These are phyloP conservation scores for Serilophus lunatus DNA, from an alignment of 2,113 vertebrate species.

Conservation along the genomic window DNA sequence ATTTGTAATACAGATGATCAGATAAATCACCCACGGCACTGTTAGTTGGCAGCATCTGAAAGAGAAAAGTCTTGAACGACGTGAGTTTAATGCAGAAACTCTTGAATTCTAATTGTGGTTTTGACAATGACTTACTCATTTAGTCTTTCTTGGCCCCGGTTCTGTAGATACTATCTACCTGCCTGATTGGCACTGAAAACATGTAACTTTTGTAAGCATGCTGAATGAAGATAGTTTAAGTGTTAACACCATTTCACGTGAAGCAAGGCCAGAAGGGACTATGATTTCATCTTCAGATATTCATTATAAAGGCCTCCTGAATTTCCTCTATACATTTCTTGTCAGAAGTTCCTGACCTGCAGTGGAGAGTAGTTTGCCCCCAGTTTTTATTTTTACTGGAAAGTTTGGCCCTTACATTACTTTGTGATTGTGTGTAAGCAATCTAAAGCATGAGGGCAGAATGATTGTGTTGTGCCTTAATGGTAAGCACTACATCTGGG, in stretches of 20 bases:
- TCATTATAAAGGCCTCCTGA: background rate
- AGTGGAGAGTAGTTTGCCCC: background rate
- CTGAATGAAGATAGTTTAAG: background rate
- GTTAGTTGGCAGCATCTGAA: constrained; percentile 33
- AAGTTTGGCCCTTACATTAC: background rate
- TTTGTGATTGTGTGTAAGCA: background rate
- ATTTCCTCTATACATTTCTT: background rate
- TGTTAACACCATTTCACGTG: rapidly evolving
- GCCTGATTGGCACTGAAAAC: background rate
- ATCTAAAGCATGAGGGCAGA: background rate
- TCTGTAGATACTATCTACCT: constrained; percentile 42
- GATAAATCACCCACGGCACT: constrained; percentile 24
- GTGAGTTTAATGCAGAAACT: background rate
- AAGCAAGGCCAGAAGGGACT: background rate
- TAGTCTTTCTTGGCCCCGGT: constrained; percentile 23
- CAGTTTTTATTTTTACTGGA: background rate
- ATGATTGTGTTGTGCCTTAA: background rate
- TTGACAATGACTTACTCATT: constrained; percentile 29
- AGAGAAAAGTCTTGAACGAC: background rate
- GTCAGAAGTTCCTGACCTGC: background rate
- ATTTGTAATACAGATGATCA: background rate
- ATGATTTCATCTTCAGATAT: background rate
- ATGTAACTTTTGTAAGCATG: background rate
- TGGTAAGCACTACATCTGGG: background rate
- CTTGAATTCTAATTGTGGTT: constrained; percentile 28